Evolutionary conservation across 2,797 vertebrate genomes (phyloP).

Genomic region (Peromyscus nudipes): DNA sequence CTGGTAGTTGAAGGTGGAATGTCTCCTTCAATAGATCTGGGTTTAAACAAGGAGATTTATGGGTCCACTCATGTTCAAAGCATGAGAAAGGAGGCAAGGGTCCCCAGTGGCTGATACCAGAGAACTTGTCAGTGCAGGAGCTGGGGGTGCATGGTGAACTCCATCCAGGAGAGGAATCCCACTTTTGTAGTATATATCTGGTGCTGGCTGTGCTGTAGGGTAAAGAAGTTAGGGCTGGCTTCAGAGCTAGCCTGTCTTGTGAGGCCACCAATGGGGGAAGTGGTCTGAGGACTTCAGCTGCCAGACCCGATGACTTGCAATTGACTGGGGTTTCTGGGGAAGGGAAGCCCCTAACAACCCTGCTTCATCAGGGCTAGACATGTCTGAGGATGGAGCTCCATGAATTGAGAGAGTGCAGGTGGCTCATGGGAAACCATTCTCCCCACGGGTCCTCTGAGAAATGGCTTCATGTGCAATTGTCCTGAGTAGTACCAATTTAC

Average conservation of each 20-base stretch:
- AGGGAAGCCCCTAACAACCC: background rate
- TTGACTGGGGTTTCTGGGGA: background rate
- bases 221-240: background rate
- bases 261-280: background rate
- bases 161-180: background rate
- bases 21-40: background rate
- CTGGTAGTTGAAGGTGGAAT: background rate
- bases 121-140: rapidly evolving
- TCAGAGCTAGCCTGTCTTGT: background rate
- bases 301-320: background rate
- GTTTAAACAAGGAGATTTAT: background rate
- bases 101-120: background rate
- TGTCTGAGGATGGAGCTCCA: background rate
- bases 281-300: background rate
- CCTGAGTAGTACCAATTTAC: rapidly evolving
- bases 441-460: background rate
- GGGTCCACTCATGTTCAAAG: background rate
- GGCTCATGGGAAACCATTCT: background rate
- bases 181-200: rapidly evolving
- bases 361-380: too few relatives aligned
- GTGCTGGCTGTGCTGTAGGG: rapidly evolving
- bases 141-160: rapidly evolving
- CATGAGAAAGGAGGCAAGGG: background rate
- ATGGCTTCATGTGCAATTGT: background rate
- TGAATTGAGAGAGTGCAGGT: background rate